These are phyloP conservation scores for Drosophila rhopaloa DNA, from an alignment of 1,140 invertebrate species.

Conservation along the genomic window DNA sequence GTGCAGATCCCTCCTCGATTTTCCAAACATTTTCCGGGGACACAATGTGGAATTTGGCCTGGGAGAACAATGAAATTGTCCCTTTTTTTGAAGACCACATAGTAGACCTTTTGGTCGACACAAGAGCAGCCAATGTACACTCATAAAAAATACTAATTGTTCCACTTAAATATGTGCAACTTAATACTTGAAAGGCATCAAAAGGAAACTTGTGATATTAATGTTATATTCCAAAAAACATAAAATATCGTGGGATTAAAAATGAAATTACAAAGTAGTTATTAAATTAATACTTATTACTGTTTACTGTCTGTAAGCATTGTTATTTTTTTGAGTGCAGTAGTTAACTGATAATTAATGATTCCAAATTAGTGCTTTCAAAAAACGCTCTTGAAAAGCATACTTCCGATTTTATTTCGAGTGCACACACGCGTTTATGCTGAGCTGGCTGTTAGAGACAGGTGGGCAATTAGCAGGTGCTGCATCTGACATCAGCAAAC, in stretches of 20 bases:
- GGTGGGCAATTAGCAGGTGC: slow-evolving; percentile 32
- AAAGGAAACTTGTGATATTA: too few relatives aligned
- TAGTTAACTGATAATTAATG: too few relatives aligned
- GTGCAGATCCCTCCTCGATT: neutral
- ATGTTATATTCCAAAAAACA: too few relatives aligned
- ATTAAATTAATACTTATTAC: too few relatives aligned
- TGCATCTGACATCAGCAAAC: slow-evolving; percentile 23
- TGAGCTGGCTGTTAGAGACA: neutral
- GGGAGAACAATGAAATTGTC: slow-evolving; percentile 7
- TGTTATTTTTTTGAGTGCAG: too few relatives aligned
- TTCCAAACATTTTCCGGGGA: slow-evolving; percentile 19
- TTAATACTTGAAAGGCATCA: too few relatives aligned
- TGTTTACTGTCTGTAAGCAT: too few relatives aligned
- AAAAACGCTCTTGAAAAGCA: neutral
- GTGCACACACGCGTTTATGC: neutral
- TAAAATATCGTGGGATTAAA: too few relatives aligned
- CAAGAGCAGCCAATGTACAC: neutral
- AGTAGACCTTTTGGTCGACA: neutral
- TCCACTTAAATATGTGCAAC: too few relatives aligned
- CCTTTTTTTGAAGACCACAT: neutral
- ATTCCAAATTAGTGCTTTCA: too few relatives aligned
- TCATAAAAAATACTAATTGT: too few relatives aligned
- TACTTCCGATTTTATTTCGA: neutral
- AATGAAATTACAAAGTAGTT: too few relatives aligned
- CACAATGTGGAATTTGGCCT: neutral